Evolutionary conservation across 2,113 vertebrate species (phyloP), one percentile per base, ranked within the genome.

Genomic region (Pelmatolapia mariae): DNA sequence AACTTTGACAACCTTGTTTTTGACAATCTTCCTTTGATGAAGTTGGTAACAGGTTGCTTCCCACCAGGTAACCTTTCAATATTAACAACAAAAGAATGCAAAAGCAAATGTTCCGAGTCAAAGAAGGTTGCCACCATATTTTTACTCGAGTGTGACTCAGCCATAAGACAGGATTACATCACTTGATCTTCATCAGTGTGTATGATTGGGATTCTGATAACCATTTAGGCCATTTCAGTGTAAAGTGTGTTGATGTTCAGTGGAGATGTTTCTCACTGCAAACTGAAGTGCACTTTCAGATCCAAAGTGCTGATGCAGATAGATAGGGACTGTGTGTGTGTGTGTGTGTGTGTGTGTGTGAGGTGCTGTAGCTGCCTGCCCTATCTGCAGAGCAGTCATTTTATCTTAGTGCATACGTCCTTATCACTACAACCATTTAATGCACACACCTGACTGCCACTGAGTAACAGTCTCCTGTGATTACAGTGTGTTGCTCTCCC

Each of bases 401-500:
- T 92, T 82, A 89, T 91, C 87, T 89, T 45, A 63, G 26, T 83
- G 81, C 53, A 86, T 87, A 87, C 7, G 45, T 87, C 91, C 78
- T 91, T 93, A 93, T 91, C 91, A 2, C 82, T 84, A 26, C 86
- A 89, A 45, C 52, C 81, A 68, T 24, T 82, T 53, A 92, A 87
- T 59, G 16, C 24, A 78, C 78, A 83, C 59, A 81, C 47, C 68
- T 83, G 66, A 82, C 68, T 79, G 85, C 78, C 24, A 45, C 85
- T 78, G 68, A 79, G 86, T 83, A 87, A 90, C 66, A 63, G 71
- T 87, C 88, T 88, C 78, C 82, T 87, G 88, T 89, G 93, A 93
- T 92, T 93, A 93, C 90, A 89, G 56, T 88, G 83, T 91, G 82
- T 81, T 50, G 31, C 83, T 85, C 88, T 94, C 86, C 68, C 15